Evolutionary conservation across 2,113 vertebrate species (phyloP).

Genomic region (Carettochelys insculpta): DNA sequence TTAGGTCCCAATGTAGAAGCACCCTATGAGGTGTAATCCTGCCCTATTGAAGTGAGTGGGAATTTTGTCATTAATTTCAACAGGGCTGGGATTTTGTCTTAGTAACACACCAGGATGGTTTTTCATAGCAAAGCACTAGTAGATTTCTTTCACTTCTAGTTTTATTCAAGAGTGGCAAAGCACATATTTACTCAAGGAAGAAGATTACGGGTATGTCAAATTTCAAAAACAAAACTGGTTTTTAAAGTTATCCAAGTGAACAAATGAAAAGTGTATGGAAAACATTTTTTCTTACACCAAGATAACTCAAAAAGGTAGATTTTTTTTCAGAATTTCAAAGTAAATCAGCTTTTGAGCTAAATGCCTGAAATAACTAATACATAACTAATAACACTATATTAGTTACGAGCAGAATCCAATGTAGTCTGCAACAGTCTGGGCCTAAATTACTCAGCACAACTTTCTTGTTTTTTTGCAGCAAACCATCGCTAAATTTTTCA

Average conservation of each 20-base stretch:
- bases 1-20: too few species aligned
- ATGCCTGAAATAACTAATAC: neutral
- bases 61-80: neutral
- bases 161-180: neutral
- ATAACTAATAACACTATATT: neutral
- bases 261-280: neutral
- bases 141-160: rapidly evolving
- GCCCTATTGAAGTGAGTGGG: neutral
- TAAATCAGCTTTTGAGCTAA: neutral
- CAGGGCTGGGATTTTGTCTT: neutral
- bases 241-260: neutral
- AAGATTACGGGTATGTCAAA: rapidly evolving
- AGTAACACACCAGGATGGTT: neutral
- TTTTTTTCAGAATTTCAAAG: neutral
- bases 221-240: neutral
- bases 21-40: neutral
- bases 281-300: neutral
- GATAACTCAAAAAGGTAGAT: neutral
- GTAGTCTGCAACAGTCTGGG: neutral
- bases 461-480: neutral
- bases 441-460: neutral
- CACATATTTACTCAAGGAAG: neutral
- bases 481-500: neutral
- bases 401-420: neutral
- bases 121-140: rapidly evolving